Percentiles rank a stretch among this genome's conserved stretches.
phyloP scores from a whole-genome alignment of 2,888 invertebrate species.

The Aethes cnicana region DNA sequence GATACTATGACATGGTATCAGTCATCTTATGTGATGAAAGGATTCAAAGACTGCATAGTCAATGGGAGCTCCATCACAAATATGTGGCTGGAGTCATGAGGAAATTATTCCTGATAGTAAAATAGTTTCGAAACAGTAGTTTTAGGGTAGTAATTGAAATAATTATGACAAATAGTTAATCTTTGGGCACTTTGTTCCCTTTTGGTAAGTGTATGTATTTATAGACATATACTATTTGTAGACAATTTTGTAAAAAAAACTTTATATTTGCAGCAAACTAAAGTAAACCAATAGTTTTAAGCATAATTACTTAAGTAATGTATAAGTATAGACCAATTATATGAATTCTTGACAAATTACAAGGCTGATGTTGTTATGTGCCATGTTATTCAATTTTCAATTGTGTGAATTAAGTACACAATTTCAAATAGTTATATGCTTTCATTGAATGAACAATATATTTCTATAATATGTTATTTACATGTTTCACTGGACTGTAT shows the following conservation, averaged over 20 bases:
- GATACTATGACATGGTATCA: constrained; percentile 75
- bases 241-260: no score
- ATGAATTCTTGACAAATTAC: constrained; percentile 1
- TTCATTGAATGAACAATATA: background rate
- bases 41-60: constrained; percentile 81
- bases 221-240: no score
- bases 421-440: background rate
- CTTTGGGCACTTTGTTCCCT: no score
- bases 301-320: no score
- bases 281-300: no score
- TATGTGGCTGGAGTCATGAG: constrained; percentile 63
- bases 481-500: background rate
- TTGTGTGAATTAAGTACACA: background rate
- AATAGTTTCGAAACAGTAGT: background rate
- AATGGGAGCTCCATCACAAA: constrained; percentile 80
- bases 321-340: no score
- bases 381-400: constrained; percentile 5
- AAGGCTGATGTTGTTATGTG: constrained; percentile 6
- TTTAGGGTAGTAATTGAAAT: background rate
- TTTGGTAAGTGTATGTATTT: no score
- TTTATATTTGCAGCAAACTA: no score
- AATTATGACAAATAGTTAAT: no score
- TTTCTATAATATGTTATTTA: background rate
- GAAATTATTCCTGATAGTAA: background rate
- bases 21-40: constrained; percentile 79